phyloP scores from a whole-genome alignment of 37 sponge, comb jelly and placozoan genomes.

The Crambe crambe region DNA sequence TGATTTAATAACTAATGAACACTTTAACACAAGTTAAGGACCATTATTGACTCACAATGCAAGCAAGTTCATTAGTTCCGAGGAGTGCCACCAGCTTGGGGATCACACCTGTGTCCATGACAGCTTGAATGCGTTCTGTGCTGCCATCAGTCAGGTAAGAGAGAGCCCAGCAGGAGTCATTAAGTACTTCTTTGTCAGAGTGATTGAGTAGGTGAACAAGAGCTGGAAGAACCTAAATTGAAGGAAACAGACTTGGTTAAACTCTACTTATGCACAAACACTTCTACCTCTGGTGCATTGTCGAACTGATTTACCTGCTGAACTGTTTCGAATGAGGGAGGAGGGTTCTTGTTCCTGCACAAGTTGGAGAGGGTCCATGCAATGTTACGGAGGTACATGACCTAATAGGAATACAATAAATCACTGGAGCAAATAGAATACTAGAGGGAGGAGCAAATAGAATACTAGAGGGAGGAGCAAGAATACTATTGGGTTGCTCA shows the following conservation, averaged over 20 bases:
- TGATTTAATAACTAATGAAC: too few species aligned
- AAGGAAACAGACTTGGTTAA: background rate
- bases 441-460: background rate
- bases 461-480: background rate
- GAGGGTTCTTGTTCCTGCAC: slow-evolving; percentile 95
- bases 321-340: slow-evolving; percentile 85
- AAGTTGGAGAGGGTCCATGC: slow-evolving; percentile 94
- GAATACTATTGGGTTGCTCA: background rate
- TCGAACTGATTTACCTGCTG: slow-evolving; percentile 53
- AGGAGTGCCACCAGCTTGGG: slow-evolving; percentile 58
- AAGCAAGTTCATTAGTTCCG: slow-evolving; percentile 33
- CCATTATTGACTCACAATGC: slow-evolving; percentile 29
- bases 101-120: slow-evolving; percentile 50
- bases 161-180: slow-evolving; percentile 95
- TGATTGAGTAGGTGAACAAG: slow-evolving; percentile 56
- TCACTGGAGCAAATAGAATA: background rate
- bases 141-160: slow-evolving; percentile 90
- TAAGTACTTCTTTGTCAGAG: slow-evolving; percentile 74
- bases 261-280: background rate
- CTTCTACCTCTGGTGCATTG: background rate
- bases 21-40: background rate
- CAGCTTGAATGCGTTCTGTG: slow-evolving; percentile 86
- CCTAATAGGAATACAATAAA: slow-evolving; percentile 16
- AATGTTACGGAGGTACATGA: slow-evolving; percentile 80
- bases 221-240: slow-evolving; percentile 65